Evolutionary conservation across 2,888 invertebrate genomes (phyloP), one percentile per base, ranked within the genome.

Genomic region (Erebia epiphron): DNA sequence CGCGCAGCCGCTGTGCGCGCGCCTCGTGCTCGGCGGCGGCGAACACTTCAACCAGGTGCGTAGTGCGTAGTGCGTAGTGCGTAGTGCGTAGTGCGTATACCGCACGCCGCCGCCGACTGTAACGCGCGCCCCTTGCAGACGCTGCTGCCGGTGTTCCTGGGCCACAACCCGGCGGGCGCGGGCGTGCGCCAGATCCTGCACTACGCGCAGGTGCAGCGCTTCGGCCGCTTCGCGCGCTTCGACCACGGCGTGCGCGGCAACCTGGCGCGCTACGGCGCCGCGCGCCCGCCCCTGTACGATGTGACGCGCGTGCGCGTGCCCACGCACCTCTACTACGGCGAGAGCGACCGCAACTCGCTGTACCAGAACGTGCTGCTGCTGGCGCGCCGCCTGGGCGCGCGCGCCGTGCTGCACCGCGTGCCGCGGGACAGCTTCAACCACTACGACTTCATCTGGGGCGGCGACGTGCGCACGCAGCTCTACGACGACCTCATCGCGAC

Each of bases 151-250:
- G 95, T 95, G 0, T 94, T 96, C 65, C 79, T 95, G 21, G 94
- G 94, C 0, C 95, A 96, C 78, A 90, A 92, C 0, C 96, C 96
- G 1, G 95, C 96, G 1, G 96, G 96, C 0, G 93, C 95, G 0
- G 94, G 96, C 0, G 94, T 94, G 1, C 94, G 94, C 77, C 96
- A 96, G 83, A 81, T 97, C 16, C 85, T 95, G 21, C 97, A 97
- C 83, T 97, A 94, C 82, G 95, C 91, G 0, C 97, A 97, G 85
- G 91, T 94, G 26, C 91, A 95, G 10, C 85, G 86, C 46, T 88
- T 94, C 1, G 87, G 86, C 0, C 78, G 83, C 56, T 94, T 95
- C 79, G 86, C 94, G 3, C 91, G 69, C 58, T 77, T 72, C 75
- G 78, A 73, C 76, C 76, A 68, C 75, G 76, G 18, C 62, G 69